Evolutionary conservation across 2,113 vertebrate genomes (phyloP).

Genomic region (Odocoileus hemionus): DNA sequence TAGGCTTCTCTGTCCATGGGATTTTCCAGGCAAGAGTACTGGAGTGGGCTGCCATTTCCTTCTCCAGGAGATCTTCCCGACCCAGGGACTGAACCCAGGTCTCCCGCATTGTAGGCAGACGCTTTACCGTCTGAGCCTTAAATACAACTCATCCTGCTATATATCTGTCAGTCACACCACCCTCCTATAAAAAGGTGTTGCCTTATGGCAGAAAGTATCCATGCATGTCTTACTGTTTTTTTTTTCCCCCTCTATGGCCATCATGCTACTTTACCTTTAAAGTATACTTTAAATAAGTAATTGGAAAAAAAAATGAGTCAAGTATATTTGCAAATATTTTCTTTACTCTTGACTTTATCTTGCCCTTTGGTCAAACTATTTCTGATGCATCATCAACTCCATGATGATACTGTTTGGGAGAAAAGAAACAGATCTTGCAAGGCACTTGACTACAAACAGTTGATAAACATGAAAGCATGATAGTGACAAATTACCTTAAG

Average conservation of each 20-base stretch:
- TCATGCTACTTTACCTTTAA: not conserved
- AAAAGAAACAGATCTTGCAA: conserved; percentile 51
- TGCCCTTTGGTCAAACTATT: conserved; percentile 47
- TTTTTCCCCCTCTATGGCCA: not conserved
- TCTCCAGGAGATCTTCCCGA: too few relatives aligned
- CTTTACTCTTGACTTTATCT: conserved; percentile 29
- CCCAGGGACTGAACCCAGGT: too few relatives aligned
- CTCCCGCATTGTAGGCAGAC: too few relatives aligned
- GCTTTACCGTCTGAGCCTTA: not conserved
- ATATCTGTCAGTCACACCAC: not conserved
- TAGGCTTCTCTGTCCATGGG: too few relatives aligned
- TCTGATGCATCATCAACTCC: conserved; percentile 50
- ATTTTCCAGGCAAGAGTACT: too few relatives aligned
- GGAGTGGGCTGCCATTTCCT: too few relatives aligned
- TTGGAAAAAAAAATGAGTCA: not conserved
- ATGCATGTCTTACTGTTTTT: not conserved
- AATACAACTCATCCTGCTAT: not conserved
- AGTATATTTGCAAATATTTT: conserved; percentile 49
- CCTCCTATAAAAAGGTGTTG: conserved; percentile 9
- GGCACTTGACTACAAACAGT: conserved; percentile 20
- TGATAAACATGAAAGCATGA: conserved; percentile 38
- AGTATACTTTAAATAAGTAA: conserved; percentile 44
- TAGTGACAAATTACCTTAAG: conserved; percentile 47
- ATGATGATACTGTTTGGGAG: conserved; percentile 37
- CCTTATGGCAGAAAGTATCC: not conserved